Percentiles rank a stretch among this genome's conserved stretches.
These are phyloP conservation scores for Fringilla coelebs DNA, from an alignment of 2,797 vertebrate genomes.

Conservation along the genomic window DNA sequence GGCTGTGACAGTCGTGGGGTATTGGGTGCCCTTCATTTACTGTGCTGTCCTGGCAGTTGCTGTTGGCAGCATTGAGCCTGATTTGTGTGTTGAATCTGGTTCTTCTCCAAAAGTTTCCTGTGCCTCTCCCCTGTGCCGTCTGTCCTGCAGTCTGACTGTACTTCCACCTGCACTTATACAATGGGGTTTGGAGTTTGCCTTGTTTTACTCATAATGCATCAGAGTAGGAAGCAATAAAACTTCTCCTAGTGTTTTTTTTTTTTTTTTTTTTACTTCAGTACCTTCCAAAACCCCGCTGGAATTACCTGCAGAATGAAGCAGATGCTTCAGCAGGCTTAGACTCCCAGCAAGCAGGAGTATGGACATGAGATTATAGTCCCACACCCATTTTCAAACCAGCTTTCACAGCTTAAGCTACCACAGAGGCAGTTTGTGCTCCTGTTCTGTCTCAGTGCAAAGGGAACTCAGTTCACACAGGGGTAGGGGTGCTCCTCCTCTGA, in stretches of 20 bases:
- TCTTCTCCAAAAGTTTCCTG: not conserved
- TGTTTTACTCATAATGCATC: not conserved
- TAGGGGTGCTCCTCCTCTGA: not conserved
- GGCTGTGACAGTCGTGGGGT: not conserved
- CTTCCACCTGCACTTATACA: not conserved
- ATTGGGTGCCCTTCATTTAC: not conserved
- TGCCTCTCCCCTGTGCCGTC: not conserved
- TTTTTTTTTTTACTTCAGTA: not conserved
- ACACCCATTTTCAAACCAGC: not conserved
- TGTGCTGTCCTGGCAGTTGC: not conserved
- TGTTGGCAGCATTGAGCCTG: not conserved
- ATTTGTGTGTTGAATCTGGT: not conserved
- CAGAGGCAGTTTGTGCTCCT: not conserved
- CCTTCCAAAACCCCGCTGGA: not conserved
- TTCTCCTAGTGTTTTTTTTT: not conserved
- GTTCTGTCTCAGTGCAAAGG: not conserved
- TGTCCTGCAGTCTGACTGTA: not conserved
- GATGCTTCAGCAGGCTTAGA: not conserved
- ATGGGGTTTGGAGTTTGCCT: not conserved
- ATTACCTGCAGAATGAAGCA: not conserved
- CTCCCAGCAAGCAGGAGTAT: not conserved
- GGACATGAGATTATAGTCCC: not conserved
- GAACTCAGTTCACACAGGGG: accelerated
- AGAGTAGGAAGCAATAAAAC: not conserved
- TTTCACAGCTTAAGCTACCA: not conserved